Percentiles rank a stretch among this genome's conserved stretches.
These are phyloP conservation scores for Tetragonisca angustula DNA, from an alignment of 2,888 invertebrate genomes.

Conservation along the genomic window DNA sequence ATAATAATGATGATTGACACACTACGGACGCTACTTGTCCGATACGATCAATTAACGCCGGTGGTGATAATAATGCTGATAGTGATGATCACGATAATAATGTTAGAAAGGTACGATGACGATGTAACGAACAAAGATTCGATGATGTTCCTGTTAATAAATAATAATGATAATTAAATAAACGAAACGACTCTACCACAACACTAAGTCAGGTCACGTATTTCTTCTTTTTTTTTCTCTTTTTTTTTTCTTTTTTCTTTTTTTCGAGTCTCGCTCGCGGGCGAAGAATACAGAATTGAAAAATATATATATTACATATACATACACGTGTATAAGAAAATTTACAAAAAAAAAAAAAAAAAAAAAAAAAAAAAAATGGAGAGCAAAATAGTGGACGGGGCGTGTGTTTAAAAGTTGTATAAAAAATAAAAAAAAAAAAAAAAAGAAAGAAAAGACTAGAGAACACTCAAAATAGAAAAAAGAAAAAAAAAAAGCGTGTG, in stretches of 20 bases:
- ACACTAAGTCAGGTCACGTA: constrained; percentile 77
- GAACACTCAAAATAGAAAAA: background rate
- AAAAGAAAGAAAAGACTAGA: background rate
- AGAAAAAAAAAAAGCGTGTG: background rate
- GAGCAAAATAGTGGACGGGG: constrained; percentile 1
- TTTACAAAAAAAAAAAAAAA: background rate
- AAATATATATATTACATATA: background rate
- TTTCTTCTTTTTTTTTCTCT: constrained; percentile 2
- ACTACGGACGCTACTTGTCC: constrained; percentile 59
- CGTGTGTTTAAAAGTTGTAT: constrained; percentile 1
- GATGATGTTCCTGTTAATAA: constrained; percentile 84
- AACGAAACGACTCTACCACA: constrained; percentile 74
- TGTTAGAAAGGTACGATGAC: constrained; percentile 67
- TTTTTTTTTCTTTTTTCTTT: constrained; percentile 42
- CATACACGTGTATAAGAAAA: background rate
- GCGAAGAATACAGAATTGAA: constrained; percentile 1
- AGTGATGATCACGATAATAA: constrained; percentile 67
- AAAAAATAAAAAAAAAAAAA: background rate
- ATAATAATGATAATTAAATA: constrained; percentile 77
- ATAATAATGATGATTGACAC: constrained; percentile 39
- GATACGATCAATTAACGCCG: constrained; percentile 68
- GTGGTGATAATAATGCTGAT: constrained; percentile 65
- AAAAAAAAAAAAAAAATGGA: background rate
- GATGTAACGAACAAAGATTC: constrained; percentile 81
- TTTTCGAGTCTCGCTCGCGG: constrained; percentile 46